These are phyloP conservation scores for Lysiphlebus fabarum DNA, from an alignment of 1,140 invertebrate genomes.

Conservation along the genomic window DNA sequence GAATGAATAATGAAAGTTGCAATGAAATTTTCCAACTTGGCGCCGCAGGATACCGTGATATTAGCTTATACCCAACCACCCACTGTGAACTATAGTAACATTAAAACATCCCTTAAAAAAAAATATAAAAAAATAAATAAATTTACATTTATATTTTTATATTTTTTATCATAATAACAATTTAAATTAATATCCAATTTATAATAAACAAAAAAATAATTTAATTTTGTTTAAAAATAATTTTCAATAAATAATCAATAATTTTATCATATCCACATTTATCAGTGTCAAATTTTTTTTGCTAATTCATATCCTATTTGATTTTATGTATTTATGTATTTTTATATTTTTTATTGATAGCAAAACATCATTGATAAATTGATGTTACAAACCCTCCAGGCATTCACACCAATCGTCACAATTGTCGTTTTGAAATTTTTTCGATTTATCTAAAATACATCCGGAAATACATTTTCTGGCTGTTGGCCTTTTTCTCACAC, in stretches of 20 bases:
- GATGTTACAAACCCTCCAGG: constrained; percentile 20
- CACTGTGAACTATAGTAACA: constrained; percentile 8
- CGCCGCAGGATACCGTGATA: constrained; percentile 53
- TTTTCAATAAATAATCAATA: too few relatives aligned
- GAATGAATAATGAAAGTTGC: constrained; percentile 54
- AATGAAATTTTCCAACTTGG: constrained; percentile 54
- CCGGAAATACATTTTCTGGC: constrained; percentile 22
- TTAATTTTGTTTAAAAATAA: too few relatives aligned
- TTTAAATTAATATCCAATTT: too few relatives aligned
- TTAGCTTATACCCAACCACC: constrained; percentile 46
- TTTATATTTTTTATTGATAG: background rate
- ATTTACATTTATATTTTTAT: too few relatives aligned
- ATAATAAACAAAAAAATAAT: too few relatives aligned
- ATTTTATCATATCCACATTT: too few relatives aligned
- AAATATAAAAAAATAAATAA: too few relatives aligned
- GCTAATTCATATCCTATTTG: background rate
- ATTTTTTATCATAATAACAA: too few relatives aligned
- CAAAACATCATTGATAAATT: background rate
- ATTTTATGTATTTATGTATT: background rate
- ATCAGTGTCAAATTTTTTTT: too few relatives aligned
- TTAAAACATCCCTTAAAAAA: too few relatives aligned
- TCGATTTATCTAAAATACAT: constrained; percentile 41
- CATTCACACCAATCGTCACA: constrained; percentile 28
- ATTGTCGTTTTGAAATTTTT: constrained; percentile 31
- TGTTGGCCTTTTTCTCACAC: too few relatives aligned